Base-by-base conservation (phyloP, 2,113 vertebrate species). In the Morone chrysops region DNA sequence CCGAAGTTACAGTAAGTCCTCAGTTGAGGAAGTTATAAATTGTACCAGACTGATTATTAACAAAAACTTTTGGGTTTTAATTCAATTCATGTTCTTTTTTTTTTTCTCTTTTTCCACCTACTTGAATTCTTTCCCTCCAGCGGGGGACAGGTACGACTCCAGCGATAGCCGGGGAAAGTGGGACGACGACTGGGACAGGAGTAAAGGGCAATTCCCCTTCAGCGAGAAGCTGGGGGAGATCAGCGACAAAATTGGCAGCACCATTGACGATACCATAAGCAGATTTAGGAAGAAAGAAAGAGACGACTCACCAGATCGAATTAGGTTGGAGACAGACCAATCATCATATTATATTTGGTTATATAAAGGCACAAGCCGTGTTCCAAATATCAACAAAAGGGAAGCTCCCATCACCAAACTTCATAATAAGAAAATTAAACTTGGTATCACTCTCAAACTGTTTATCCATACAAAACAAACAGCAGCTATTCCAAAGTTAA, bases 161-260 rank as follows among this genome's bases (percentile, higher is more conserved):
- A 75, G 74, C 78, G 97, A 98, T 0, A 80, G 93, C 78, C 95
- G 94, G 78, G 96, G 95, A 79, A 98, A 96, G 80, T 99, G 98
- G 98, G 98, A 99, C 43, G 97, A 99, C 11, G 98, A 99, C 71
- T 99, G 97, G 97, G 98, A 99, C 86, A 97, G 94, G 78, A 98
- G 88, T 91, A 97, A 98, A 93, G 93, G 97, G 7, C 85, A 94
- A 31, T 99, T 99, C 89, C 97, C 97, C 17, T 99, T 99, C 94
- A 98, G 97, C 56, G 98, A 99, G 89, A 99, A 98, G 91, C 89
- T 99, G 87, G 98, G 97, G 10, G 98, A 99, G 89, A 97, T 99
- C 80, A 96, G 97, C 1, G 97, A 97, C 93, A 99, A 99, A 94
- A 99, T 99, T n/a, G 97, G 98, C 88, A 99, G 95, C 93, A 99